Base-by-base conservation (phyloP, 2,797 vertebrate species). In the Buphagus erythrorhynchus region DNA sequence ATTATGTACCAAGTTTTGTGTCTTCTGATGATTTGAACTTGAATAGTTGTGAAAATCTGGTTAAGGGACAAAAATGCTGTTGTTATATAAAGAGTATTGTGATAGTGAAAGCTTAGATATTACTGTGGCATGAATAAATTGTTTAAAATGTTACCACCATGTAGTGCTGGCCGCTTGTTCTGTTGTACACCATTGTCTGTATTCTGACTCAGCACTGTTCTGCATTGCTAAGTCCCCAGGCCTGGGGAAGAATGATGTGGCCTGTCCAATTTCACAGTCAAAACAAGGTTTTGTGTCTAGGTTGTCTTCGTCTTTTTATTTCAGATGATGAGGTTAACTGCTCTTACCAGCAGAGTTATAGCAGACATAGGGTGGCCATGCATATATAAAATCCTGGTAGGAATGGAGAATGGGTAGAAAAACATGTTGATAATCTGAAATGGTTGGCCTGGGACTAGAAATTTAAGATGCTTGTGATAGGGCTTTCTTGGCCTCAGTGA, bases 261-360 rank as follows among this genome's bases (percentile, higher is more conserved):
- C 38, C 35, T 54, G 46, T 78, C 54, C 13, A 1, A 55, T 86
- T 67, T 51, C 20, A 35, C 25, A 55, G 0, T 2, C 1, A 1
- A 86, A 51, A 68, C 26, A 63, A 84, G 40, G n/a, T n/a, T n/a
- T n/a, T 91, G 7, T 25, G 17, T 26, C 35, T n/a, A 16, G 2
- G 7, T 46, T 58, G 33, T 58, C 35, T 43, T 87, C 11, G 8
- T 55, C 18, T 22, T 73, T 62, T 62, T 42, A 48, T 78, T 74
- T 88, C 26, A 10, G 11, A 4, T 75, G 10, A n/a, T 72, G 35
- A 51, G 9, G 13, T 36, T 80, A 62, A 26, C 28, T 15, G 5
- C 31, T 55, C 17, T 74, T 51, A 57, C 1, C 15, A 38, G 48
- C 9, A 17, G 36, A 26, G 13, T 68, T 25, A 17, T 14, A 46